phyloP scores from a whole-genome alignment of 2,797 vertebrate genomes.

The Philypnodon macrostomus region DNA sequence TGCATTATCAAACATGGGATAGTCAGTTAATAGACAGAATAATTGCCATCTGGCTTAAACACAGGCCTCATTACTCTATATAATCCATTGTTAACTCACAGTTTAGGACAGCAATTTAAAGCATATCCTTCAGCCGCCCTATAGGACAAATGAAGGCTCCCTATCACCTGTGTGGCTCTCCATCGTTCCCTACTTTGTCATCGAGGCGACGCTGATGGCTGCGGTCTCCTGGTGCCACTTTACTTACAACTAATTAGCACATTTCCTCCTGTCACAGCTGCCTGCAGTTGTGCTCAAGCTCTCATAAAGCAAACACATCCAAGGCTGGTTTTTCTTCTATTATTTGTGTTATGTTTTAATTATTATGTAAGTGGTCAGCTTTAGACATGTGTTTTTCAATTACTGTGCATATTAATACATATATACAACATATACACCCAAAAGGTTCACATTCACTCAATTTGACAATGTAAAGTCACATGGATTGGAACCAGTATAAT shows the following conservation, averaged over 20 bases:
- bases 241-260: slow-evolving; percentile 78
- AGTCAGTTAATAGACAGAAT: slow-evolving; percentile 21
- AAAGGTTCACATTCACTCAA: no score
- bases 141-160: slow-evolving; percentile 63
- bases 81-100: slow-evolving; percentile 39
- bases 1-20: slow-evolving; percentile 40
- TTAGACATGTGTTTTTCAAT: slow-evolving; percentile 1
- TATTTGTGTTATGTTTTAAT: no score
- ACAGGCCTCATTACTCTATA: slow-evolving; percentile 29
- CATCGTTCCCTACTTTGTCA: slow-evolving; percentile 41
- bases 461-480: no score
- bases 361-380: no score
- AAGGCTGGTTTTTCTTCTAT: slow-evolving; percentile 3
- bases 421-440: no score
- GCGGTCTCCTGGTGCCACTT: slow-evolving; percentile 61
- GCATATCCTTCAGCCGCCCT: slow-evolving; percentile 40
- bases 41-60: slow-evolving; percentile 28
- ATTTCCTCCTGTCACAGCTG: slow-evolving; percentile 68
- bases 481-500: no score
- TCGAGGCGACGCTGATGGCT: slow-evolving; percentile 66
- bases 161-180: slow-evolving; percentile 47
- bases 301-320: slow-evolving; percentile 45
- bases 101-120: slow-evolving; percentile 31
- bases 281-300: slow-evolving; percentile 59
- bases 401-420: no score